These are phyloP conservation scores for Linepithema humile DNA, from an alignment of 1,140 invertebrate species.

Conservation along the genomic window DNA sequence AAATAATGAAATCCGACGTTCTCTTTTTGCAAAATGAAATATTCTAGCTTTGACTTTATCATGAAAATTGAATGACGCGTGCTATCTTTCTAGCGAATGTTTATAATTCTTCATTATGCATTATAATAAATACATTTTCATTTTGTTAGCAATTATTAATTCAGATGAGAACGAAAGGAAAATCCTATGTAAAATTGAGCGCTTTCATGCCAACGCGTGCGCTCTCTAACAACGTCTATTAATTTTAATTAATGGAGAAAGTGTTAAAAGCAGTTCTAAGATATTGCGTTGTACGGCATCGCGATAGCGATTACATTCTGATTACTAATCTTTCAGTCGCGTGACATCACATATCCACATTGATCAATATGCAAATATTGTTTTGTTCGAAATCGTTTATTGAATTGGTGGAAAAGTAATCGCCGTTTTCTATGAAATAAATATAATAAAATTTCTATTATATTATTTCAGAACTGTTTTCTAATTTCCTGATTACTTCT, in stretches of 20 bases:
- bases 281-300: constrained; percentile 1
- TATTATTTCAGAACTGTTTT: background rate
- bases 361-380: background rate
- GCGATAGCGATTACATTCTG: constrained; percentile 11
- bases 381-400: background rate
- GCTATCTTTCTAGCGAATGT: background rate
- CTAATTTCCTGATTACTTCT: background rate
- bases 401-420: background rate
- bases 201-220: constrained; percentile 54
- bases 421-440: background rate
- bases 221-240: constrained; percentile 65
- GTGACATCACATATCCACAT: constrained; percentile 14
- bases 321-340: constrained; percentile 10
- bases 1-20: background rate
- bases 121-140: constrained; percentile 14
- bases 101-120: background rate
- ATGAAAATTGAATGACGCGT: background rate
- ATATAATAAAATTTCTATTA: background rate
- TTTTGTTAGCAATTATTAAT: constrained; percentile 32
- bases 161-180: constrained; percentile 59
- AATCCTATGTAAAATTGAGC: constrained; percentile 56
- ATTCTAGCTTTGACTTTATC: background rate
- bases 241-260: constrained; percentile 74
- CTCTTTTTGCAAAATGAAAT: background rate
- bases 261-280: constrained; percentile 54